Base-by-base conservation (phyloP, 2,113 vertebrate species). In the Leptocoma aspasia region DNA sequence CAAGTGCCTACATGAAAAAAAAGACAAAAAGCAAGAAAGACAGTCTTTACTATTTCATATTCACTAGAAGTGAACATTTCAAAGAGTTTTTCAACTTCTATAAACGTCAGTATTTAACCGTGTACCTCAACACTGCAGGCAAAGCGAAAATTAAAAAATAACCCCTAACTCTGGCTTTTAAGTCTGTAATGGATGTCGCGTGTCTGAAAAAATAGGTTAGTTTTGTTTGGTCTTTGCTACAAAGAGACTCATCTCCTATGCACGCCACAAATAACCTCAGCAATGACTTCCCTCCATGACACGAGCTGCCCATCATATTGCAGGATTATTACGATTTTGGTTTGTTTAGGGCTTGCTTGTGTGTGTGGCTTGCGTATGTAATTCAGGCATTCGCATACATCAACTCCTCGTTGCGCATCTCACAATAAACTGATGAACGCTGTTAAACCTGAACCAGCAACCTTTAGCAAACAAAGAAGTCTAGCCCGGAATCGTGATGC, bases 391-490 rank as follows among this genome's bases (percentile, higher is more conserved):
- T 26, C 71, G 53, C 15, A 49, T 19, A 9, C 59, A 61, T 37
- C 95, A 42, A 22, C 63, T 84, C 71, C 69, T 47, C 61, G 13
- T 31, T 80, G 86, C 93, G 65, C 9, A 91, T 66, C 95, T 68
- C 79, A 37, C 66, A 44, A 80, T 44, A 42, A 89, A 63, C 31
- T 37, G 66, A 50, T 6, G 42, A 70, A 12, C 24, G 69, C 41
- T 11, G 72, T 22, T 66, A 72, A 79, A 84, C 47, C 92, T 80
- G 47, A n/a, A 75, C 30, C 54, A 30, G 31, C 63, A n/a, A 63
- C 37, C 65, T 85, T 79, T 7, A 18, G 44, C 91, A 63, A 87
- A 97, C 95, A 96, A 97, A 97, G 94, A 4, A 4, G 28, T 30
- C 78, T 10, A 60, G 15, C 27, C 56, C 19, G 33, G 86, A 70